These are phyloP conservation scores for Trachemys scripta DNA, from an alignment of 2,113 vertebrate species.

Conservation along the genomic window DNA sequence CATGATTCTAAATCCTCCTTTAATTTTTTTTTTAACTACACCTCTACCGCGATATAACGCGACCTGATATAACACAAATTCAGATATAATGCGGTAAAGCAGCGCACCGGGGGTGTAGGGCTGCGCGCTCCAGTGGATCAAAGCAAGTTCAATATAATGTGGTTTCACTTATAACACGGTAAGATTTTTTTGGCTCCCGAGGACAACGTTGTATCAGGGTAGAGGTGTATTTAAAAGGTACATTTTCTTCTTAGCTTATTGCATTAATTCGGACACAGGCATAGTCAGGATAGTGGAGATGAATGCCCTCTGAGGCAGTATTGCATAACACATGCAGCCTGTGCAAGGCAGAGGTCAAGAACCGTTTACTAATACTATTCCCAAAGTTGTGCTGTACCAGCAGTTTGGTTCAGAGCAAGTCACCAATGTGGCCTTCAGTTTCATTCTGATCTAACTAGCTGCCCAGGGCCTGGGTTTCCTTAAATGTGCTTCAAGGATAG, in stretches of 20 bases:
- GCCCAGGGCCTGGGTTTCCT: accelerated
- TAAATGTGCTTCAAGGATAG: accelerated
- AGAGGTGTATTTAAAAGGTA: neutral
- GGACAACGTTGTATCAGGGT: too few species aligned
- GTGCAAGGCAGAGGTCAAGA: neutral
- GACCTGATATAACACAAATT: too few species aligned
- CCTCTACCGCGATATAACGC: too few species aligned
- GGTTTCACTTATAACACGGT: too few species aligned
- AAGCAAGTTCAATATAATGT: too few species aligned
- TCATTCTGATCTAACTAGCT: neutral
- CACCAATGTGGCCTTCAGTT: neutral
- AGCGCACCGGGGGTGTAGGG: too few species aligned
- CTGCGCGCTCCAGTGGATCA: too few species aligned
- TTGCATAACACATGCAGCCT: accelerated
- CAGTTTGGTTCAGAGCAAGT: accelerated
- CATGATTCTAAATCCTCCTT: neutral
- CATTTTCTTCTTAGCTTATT: accelerated
- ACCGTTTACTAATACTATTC: accelerated
- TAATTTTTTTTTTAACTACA: neutral
- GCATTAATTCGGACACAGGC: accelerated
- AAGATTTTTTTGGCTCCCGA: too few species aligned
- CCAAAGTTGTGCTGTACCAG: accelerated
- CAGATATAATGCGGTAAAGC: too few species aligned
- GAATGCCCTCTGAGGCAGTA: neutral
- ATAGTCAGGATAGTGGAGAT: neutral